A percentile compares a stretch with the other conserved stretches of the same genome.
Evolutionary conservation across 2,888 invertebrate genomes (phyloP).

Genomic region (Drosophila pseudotalamancana): DNA sequence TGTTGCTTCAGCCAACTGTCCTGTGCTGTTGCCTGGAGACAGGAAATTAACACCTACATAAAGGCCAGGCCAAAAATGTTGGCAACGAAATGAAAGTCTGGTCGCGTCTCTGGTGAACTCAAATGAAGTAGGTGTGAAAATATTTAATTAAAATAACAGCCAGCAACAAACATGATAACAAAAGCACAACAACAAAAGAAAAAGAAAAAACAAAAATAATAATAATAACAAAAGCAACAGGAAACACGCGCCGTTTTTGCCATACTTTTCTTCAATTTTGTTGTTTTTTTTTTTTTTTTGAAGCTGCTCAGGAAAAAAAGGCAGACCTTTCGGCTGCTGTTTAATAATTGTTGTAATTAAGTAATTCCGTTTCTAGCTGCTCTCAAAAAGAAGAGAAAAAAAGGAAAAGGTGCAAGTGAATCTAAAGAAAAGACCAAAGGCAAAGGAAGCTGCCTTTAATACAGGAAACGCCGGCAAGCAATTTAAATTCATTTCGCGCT

Average conservation of each 20-base stretch:
- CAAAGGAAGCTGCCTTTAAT: constrained; percentile 64
- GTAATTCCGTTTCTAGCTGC: constrained; percentile 69
- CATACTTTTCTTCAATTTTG: constrained; percentile 18
- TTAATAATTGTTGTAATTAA: constrained; percentile 82
- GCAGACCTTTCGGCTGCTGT: constrained; percentile 66
- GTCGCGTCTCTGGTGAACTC: constrained; percentile 34
- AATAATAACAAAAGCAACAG: constrained; percentile 41
- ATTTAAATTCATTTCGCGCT: constrained; percentile 79
- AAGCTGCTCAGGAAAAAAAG: constrained; percentile 27
- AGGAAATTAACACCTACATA: constrained; percentile 79
- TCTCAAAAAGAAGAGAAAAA: constrained; percentile 8
- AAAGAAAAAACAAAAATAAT: constrained; percentile 16
- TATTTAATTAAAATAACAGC: constrained; percentile 82
- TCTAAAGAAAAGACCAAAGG: constrained; percentile 19
- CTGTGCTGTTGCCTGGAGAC: constrained; percentile 44
- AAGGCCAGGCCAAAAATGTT: constrained; percentile 21
- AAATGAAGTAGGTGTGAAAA: constrained; percentile 80
- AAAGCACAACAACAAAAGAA: constrained; percentile 11
- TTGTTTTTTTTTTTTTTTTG: neutral
- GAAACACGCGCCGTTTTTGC: constrained; percentile 43
- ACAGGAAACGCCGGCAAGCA: constrained; percentile 74
- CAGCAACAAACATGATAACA: constrained; percentile 49
- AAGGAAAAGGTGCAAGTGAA: constrained; percentile 52
- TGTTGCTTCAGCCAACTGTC: constrained; percentile 15
- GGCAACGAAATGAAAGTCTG: constrained; percentile 29